Evolutionary conservation across 2,113 vertebrate genomes (phyloP).

Genomic region (Daboia siamensis): DNA sequence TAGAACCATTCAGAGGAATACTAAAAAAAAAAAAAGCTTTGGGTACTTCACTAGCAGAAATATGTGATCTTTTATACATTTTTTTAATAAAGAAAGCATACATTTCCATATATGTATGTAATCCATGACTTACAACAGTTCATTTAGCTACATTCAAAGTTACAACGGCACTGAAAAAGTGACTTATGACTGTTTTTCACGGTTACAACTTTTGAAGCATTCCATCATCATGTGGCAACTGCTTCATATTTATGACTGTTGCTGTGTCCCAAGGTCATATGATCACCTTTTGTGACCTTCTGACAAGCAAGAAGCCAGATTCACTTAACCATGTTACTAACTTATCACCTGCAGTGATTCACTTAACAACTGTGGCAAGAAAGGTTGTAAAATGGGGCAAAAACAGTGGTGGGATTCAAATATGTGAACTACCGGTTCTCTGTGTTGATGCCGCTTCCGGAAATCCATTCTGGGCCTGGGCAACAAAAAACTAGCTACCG

Average conservation of each 20-base stretch:
- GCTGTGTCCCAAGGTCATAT: not conserved
- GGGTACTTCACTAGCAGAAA: not conserved
- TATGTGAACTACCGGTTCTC: too few relatives aligned
- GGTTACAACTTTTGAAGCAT: not conserved
- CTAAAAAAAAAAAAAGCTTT: not conserved
- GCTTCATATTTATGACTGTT: not conserved
- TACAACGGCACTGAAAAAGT: not conserved
- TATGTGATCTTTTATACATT: not conserved
- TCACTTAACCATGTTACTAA: not conserved
- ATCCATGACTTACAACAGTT: not conserved
- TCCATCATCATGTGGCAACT: not conserved
- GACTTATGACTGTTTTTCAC: not conserved
- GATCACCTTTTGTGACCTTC: not conserved
- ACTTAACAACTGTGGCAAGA: not conserved
- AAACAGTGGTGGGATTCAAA: too few relatives aligned
- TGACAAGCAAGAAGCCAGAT: not conserved
- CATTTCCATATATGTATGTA: not conserved
- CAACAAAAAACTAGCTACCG: too few relatives aligned
- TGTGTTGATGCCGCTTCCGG: too few relatives aligned
- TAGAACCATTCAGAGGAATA: fast-evolving
- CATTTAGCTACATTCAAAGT: not conserved
- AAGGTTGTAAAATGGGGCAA: not conserved
- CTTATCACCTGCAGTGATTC: not conserved
- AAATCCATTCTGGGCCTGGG: too few relatives aligned
- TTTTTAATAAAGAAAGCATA: not conserved